Evolutionary conservation across 53 echinoderm and acorn worm species (phyloP).

Genomic region (Arbacia lixula): DNA sequence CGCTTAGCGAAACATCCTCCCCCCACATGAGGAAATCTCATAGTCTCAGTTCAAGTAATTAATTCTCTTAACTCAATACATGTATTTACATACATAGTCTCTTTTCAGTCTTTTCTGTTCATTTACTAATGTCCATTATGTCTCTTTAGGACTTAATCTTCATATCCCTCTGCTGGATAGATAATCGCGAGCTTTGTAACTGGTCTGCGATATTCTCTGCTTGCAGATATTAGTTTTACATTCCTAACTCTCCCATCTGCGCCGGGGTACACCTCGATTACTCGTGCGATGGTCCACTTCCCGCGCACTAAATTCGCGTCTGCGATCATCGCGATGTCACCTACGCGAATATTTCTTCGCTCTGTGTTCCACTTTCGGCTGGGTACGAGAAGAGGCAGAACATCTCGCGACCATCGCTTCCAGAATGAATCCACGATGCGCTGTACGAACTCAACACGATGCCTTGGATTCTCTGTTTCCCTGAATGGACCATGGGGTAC

Average conservation of each 20-base stretch:
- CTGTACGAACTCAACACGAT: conserved; percentile 71
- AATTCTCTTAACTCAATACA: no score
- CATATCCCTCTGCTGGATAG: conserved; percentile 58
- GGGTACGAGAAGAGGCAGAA: conserved; percentile 62
- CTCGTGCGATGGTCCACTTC: conserved; percentile 64
- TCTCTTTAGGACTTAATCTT: conserved; percentile 17
- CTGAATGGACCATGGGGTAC: conserved; percentile 73
- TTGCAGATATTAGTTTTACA: conserved; percentile 56
- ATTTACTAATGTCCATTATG: no score
- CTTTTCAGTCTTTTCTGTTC: no score
- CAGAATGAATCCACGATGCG: conserved; percentile 71
- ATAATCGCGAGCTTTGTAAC: conserved; percentile 60
- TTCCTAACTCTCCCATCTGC: conserved; percentile 54
- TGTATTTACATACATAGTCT: no score
- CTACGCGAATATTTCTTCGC: conserved; percentile 63
- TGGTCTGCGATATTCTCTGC: conserved; percentile 32
- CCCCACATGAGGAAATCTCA: no score
- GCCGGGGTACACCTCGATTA: conserved; percentile 71
- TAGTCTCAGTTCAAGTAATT: no score
- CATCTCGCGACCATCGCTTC: conserved; percentile 60
- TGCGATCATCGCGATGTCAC: conserved; percentile 62
- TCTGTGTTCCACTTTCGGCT: conserved; percentile 62
- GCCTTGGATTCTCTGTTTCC: conserved; percentile 55
- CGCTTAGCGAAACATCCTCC: no score
- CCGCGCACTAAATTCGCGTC: conserved; percentile 56